Evolutionary conservation across 1,140 invertebrate species (phyloP).

Genomic region (Hypothenemus hampei): DNA sequence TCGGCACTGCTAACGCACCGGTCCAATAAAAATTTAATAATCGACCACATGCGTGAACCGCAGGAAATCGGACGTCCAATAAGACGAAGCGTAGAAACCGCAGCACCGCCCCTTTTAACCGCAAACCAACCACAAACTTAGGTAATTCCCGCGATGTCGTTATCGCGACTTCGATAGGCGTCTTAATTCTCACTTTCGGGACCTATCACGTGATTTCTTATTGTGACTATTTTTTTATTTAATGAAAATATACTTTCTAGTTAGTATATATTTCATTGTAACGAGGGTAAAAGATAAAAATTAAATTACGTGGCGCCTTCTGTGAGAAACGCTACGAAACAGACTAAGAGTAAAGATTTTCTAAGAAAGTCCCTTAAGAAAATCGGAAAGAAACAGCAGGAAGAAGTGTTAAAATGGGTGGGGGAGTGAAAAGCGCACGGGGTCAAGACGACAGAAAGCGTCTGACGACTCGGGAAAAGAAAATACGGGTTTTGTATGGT

Average conservation of each 20-base stretch:
- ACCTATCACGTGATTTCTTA: slow-evolving; percentile 23
- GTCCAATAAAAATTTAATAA: slow-evolving; percentile 47
- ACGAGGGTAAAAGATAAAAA: neutral
- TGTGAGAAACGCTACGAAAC: slow-evolving; percentile 28
- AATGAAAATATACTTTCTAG: too few species aligned
- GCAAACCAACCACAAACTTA: slow-evolving; percentile 51
- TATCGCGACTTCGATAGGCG: slow-evolving; percentile 36
- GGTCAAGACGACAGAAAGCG: slow-evolving; percentile 25
- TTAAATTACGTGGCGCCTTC: slow-evolving; percentile 35
- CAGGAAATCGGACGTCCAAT: slow-evolving; percentile 46
- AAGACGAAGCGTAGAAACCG: slow-evolving; percentile 41
- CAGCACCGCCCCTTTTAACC: slow-evolving; percentile 47
- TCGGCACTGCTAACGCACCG: neutral
- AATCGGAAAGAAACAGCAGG: slow-evolving; percentile 31
- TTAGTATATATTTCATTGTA: neutral
- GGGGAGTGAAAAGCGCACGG: slow-evolving; percentile 5
- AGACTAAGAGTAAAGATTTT: slow-evolving; percentile 34
- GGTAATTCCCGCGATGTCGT: slow-evolving; percentile 44
- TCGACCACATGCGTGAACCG: slow-evolving; percentile 48
- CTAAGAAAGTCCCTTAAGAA: slow-evolving; percentile 20
- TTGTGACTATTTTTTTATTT: too few species aligned
- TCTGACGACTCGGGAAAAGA: slow-evolving; percentile 14
- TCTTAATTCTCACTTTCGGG: slow-evolving; percentile 33
- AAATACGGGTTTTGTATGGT: slow-evolving; percentile 2
- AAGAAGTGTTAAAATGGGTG: slow-evolving; percentile 31